Evolutionary conservation across 2,113 vertebrate genomes (phyloP).

Genomic region (Camelus bactrianus): DNA sequence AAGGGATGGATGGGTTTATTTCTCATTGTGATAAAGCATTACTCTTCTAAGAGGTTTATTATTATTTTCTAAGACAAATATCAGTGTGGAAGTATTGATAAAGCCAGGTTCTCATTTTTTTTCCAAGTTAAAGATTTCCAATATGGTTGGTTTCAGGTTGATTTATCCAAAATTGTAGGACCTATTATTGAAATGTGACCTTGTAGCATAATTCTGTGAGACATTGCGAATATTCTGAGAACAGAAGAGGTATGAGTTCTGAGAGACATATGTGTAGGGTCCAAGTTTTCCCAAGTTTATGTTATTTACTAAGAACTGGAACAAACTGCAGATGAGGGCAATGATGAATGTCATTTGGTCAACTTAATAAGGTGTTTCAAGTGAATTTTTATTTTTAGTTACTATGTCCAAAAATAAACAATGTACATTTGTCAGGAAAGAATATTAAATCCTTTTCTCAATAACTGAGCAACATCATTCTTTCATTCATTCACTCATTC

Average conservation of each 20-base stretch:
- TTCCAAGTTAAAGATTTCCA: not conserved
- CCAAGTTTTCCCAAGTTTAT: not conserved
- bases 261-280: not conserved
- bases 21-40: not conserved
- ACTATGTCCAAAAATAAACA: not conserved
- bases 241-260: not conserved
- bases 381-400: not conserved
- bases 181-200: not conserved
- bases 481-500: not conserved
- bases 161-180: not conserved
- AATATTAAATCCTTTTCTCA: not conserved
- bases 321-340: not conserved
- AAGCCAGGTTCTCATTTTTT: not conserved
- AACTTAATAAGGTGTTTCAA: not conserved
- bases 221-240: not conserved
- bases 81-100: not conserved
- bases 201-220: not conserved
- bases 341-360: not conserved
- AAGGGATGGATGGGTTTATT: not conserved
- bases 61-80: conserved; percentile 19
- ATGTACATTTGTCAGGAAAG: not conserved
- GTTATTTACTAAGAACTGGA: not conserved
- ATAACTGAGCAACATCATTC: not conserved
- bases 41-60: not conserved
- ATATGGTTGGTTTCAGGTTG: not conserved